Evolutionary conservation across 2,113 vertebrate genomes (phyloP).

Genomic region (Strix aluco): DNA sequence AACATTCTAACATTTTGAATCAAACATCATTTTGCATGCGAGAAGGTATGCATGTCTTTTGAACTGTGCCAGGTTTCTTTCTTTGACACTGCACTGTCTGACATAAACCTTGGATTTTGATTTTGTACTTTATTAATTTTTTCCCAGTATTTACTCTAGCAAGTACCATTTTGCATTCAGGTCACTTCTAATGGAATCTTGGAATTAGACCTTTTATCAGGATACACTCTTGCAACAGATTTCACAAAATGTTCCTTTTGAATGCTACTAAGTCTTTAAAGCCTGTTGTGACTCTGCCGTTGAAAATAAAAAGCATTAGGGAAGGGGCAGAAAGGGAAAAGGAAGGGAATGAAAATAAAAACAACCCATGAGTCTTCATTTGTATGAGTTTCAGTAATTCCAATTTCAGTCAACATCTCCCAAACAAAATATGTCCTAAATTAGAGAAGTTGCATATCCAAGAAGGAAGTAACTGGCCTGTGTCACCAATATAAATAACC

Average conservation of each 20-base stretch:
- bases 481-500: background rate
- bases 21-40: constrained; percentile 44
- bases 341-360: background rate
- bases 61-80: background rate
- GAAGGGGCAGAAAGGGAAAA: background rate
- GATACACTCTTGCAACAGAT: background rate
- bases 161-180: constrained; percentile 24
- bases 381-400: background rate
- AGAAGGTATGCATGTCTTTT: constrained; percentile 13
- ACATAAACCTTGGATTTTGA: background rate
- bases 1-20: constrained; percentile 44
- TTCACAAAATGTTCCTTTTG: background rate
- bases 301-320: background rate
- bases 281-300: background rate
- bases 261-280: background rate
- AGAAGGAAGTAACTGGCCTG: background rate
- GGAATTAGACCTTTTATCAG: background rate
- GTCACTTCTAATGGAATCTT: background rate
- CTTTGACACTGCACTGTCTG: background rate
- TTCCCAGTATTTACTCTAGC: constrained; percentile 27
- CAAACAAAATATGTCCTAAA: background rate
- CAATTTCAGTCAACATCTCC: background rate
- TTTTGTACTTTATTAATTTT: constrained; percentile 5
- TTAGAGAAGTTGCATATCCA: background rate
- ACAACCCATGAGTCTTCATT: background rate